Base-by-base conservation (phyloP, 2,797 vertebrate species). In the Pitangus sulphuratus region DNA sequence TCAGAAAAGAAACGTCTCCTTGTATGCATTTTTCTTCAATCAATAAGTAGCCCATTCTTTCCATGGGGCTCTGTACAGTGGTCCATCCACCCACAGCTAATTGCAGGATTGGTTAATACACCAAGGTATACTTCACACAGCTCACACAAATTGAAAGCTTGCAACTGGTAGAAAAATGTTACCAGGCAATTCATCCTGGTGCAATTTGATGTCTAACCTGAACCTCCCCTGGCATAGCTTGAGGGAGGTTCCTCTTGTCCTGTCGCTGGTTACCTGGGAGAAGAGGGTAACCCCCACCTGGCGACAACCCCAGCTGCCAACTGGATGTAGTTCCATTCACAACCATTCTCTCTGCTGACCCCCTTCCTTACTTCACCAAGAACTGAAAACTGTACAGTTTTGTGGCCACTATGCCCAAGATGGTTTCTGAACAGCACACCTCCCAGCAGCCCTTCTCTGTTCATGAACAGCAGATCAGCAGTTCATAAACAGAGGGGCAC, bases 51-150 rank as follows among this genome's bases (percentile, higher is more conserved):
- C 17, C 54, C 50, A 1, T 81, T 86, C 50, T 79, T 94, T 78
- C 76, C 56, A 65, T 12, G 33, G 17, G 19, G 9, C n/a, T 89
- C 62, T 44, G 44, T 50, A 84, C 39, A 75, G 79, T 30, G 79
- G 88, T 86, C n/a, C 61, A 71, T 60, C 57, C 80, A 60, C 39
- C 22, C 79, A 75, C 22, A 84, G 57, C 57, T 91, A 88, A 86
- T 50, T 75, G 65, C 57, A 90, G 69, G 54, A 78, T 0, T 71
- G 45, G 39, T 21, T 74, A 69, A 35, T 35, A 77, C 61, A 47
- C 40, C 1, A 3, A 77, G 28, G 21, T 42, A 47, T 21, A 48
- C 26, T 71, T 85, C 71, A 60, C 64, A 42, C 4, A 50, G 39
- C 65, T 61, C 2, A 47, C 47, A 57, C 28, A 83, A 66, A 54